These are phyloP conservation scores for Calephelis nemesis DNA, from an alignment of 1,140 invertebrate genomes.

Conservation along the genomic window DNA sequence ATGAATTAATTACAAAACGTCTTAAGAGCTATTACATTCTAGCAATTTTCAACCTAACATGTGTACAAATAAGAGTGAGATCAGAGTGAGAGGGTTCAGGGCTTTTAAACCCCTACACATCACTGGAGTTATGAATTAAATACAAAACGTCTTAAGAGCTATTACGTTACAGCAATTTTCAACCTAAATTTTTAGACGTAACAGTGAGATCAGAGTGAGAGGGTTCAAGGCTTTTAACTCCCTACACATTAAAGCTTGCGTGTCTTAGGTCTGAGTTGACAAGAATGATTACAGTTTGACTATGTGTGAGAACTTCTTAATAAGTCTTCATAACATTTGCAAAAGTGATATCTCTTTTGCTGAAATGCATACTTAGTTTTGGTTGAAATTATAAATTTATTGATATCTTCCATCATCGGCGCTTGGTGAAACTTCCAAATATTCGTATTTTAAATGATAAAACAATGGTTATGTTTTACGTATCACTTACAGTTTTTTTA, in stretches of 20 bases:
- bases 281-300: conserved; percentile 62
- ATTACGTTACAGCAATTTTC: conserved; percentile 30
- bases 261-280: conserved; percentile 50
- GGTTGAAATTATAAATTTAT: not conserved
- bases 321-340: conserved; percentile 69
- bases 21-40: conserved; percentile 35
- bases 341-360: conserved; percentile 40
- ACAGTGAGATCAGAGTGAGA: conserved; percentile 19
- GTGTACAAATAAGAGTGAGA: conserved; percentile 24
- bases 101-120: conserved; percentile 20
- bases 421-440: no score
- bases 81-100: conserved; percentile 22
- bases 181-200: conserved; percentile 31
- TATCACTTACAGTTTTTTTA: no score
- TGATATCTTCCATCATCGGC: no score
- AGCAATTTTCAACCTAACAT: conserved; percentile 36
- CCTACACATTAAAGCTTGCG: conserved; percentile 37
- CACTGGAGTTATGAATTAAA: conserved; percentile 47
- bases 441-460: no score
- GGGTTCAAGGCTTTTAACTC: conserved; percentile 37
- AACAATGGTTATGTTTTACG: no score
- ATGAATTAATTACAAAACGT: conserved; percentile 43
- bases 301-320: conserved; percentile 66
- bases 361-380: conserved; percentile 51
- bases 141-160: conserved; percentile 44